Evolutionary conservation across 2,113 vertebrate species (phyloP).

Genomic region (Tor tambroides): DNA sequence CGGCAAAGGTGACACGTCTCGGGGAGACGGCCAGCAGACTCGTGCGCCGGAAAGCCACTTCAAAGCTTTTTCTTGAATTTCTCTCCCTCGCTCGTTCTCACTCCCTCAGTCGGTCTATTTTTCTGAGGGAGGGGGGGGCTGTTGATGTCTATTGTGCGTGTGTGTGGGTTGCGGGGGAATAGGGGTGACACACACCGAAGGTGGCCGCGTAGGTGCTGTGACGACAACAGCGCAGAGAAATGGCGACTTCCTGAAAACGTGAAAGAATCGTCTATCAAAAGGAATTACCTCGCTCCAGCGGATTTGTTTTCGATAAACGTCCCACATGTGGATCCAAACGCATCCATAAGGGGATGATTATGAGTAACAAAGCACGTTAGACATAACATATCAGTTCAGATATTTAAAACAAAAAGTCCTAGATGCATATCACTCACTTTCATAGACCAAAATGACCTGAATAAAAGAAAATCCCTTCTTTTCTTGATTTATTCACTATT

Average conservation of each 20-base stretch:
- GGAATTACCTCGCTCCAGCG: background rate
- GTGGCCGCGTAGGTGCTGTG: slow-evolving; percentile 66
- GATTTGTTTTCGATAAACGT: background rate
- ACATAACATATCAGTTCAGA: background rate
- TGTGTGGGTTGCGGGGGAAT: slow-evolving; percentile 47
- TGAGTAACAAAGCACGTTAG: background rate
- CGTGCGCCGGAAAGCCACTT: slow-evolving; percentile 98
- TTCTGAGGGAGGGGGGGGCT: slow-evolving; percentile 63
- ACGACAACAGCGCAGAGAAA: slow-evolving; percentile 43
- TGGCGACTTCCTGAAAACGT: slow-evolving; percentile 17
- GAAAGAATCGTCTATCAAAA: slow-evolving; percentile 19
- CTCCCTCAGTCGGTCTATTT: slow-evolving; percentile 72
- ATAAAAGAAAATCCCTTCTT: slow-evolving; percentile 19
- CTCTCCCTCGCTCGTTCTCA: slow-evolving; percentile 58
- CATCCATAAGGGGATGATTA: background rate
- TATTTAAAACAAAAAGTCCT: background rate
- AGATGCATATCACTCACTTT: slow-evolving; percentile 17
- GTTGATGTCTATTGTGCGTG: slow-evolving; percentile 50
- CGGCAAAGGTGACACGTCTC: slow-evolving; percentile 99
- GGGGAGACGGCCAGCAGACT: slow-evolving; percentile 98
- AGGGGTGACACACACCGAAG: slow-evolving; percentile 64
- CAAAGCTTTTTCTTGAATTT: slow-evolving; percentile 94
- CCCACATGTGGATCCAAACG: background rate
- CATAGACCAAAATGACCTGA: slow-evolving; percentile 25
- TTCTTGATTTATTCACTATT: slow-evolving; percentile 32